phyloP scores from a whole-genome alignment of 2,797 vertebrate species.

The Tamandua tetradactyla region DNA sequence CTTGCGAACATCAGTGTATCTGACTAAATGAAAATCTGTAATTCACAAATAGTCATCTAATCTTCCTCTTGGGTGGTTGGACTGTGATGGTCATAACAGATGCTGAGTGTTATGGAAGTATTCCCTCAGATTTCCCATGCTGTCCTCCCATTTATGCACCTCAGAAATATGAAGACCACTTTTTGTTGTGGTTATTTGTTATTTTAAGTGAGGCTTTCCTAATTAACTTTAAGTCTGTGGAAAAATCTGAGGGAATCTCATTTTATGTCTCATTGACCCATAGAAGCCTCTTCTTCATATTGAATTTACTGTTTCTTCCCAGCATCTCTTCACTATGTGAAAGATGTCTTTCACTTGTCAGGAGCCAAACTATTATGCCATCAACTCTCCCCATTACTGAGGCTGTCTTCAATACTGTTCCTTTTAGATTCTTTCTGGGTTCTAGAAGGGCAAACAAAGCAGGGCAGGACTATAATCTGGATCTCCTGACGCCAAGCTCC shows the following conservation, averaged over 20 bases:
- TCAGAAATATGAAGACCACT: too few species aligned
- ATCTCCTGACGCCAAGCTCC: neutral
- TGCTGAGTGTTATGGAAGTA: neutral
- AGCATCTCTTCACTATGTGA: neutral
- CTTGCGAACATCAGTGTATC: neutral
- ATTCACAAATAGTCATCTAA: neutral
- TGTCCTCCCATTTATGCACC: neutral
- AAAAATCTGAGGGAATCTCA: neutral
- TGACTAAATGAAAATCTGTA: neutral
- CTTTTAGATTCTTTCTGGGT: neutral
- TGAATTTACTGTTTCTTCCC: neutral
- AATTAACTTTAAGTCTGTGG: neutral
- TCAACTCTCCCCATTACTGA: neutral
- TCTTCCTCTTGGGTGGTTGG: neutral
- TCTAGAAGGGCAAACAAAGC: neutral
- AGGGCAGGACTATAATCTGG: neutral
- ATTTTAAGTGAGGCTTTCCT: neutral
- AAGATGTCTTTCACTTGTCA: neutral
- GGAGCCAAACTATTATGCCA: neutral
- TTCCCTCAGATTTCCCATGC: neutral
- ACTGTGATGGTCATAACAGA: neutral
- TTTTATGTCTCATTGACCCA: neutral
- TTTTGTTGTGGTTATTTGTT: neutral
- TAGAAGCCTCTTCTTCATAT: neutral
- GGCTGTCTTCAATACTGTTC: neutral